These are phyloP conservation scores for Pleuronectes platessa DNA, from an alignment of 2,113 vertebrate genomes.

Conservation along the genomic window DNA sequence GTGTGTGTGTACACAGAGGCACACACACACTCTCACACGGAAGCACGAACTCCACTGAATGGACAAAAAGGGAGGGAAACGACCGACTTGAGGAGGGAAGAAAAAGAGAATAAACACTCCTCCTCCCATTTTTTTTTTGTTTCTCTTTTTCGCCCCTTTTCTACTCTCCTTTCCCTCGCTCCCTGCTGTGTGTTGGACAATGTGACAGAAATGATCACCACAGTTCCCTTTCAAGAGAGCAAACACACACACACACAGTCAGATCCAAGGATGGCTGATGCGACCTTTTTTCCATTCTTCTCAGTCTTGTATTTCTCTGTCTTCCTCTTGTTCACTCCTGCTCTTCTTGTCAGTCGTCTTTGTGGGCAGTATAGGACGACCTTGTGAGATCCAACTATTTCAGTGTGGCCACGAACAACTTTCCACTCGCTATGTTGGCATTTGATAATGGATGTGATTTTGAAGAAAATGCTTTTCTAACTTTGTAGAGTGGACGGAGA, in stretches of 20 bases:
- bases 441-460: neutral
- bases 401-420: neutral
- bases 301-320: slow-evolving; percentile 13
- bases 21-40: slow-evolving; percentile 11
- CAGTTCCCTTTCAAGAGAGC: slow-evolving; percentile 50
- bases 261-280: slow-evolving; percentile 18
- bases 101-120: slow-evolving; percentile 67
- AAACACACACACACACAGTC: slow-evolving; percentile 47
- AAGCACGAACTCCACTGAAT: slow-evolving; percentile 35
- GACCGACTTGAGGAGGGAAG: slow-evolving; percentile 71
- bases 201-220: slow-evolving; percentile 64
- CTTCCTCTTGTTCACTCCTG: slow-evolving; percentile 11
- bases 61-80: slow-evolving; percentile 78
- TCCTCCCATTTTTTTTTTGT: slow-evolving; percentile 41
- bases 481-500: neutral
- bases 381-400: neutral
- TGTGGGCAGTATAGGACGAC: neutral
- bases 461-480: neutral
- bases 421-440: neutral
- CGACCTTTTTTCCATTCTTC: slow-evolving; percentile 54
- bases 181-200: slow-evolving; percentile 64
- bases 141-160: slow-evolving; percentile 12
- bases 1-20: neutral
- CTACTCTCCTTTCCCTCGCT: slow-evolving; percentile 26
- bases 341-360: neutral